Evolutionary conservation across 2,888 invertebrate genomes (phyloP).

Genomic region (Sympetrum striolatum): DNA sequence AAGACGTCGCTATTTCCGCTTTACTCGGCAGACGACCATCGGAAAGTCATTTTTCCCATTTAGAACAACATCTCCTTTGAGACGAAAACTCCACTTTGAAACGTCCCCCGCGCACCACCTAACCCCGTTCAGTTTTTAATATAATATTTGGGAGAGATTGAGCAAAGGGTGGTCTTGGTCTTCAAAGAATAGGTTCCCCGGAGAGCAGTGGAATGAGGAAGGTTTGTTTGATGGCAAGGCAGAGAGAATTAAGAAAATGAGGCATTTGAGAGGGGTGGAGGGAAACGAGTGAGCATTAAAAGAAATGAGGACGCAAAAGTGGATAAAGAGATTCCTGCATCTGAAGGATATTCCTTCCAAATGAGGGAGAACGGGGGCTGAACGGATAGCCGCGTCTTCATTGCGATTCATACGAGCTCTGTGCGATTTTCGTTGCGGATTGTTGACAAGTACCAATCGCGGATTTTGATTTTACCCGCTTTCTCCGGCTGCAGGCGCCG

Average conservation of each 20-base stretch:
- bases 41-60: slow-evolving; percentile 31
- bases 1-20: too few relatives aligned
- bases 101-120: neutral
- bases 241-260: slow-evolving; percentile 42
- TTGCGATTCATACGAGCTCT: neutral
- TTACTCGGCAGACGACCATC: too few relatives aligned
- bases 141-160: slow-evolving; percentile 40
- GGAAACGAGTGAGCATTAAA: neutral
- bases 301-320: slow-evolving; percentile 41
- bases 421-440: neutral
- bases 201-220: too few relatives aligned
- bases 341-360: slow-evolving; percentile 33
- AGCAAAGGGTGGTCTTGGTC: slow-evolving; percentile 33
- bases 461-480: neutral
- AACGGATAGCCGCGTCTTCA: neutral
- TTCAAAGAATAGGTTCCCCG: neutral
- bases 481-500: neutral
- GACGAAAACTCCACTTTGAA: too few relatives aligned
- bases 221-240: slow-evolving; percentile 38
- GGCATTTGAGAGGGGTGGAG: neutral
- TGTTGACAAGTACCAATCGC: neutral
- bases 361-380: neutral
- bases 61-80: neutral
- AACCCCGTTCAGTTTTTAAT: slow-evolving; percentile 26
- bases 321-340: slow-evolving; percentile 40